phyloP scores from a whole-genome alignment of 2,888 invertebrate species.

The Sphaerophoria taeniata region DNA sequence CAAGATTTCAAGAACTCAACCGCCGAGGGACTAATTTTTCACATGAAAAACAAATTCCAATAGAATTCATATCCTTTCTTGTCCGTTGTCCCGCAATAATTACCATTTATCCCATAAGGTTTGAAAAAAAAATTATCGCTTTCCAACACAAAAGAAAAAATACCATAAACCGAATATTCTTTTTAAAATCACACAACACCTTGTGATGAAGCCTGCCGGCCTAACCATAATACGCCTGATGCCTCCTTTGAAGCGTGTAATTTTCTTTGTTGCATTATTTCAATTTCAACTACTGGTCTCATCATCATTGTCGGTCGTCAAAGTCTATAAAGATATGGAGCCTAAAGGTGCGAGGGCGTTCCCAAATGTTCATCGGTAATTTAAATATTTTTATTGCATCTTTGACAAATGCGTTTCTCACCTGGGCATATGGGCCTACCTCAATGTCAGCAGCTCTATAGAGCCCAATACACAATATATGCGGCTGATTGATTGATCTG shows the following conservation, averaged over 20 bases:
- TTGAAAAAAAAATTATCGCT: slow-evolving; percentile 30
- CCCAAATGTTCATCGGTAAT: slow-evolving; percentile 66
- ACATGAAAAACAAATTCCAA: neutral
- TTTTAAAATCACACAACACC: slow-evolving; percentile 32
- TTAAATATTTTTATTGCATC: slow-evolving; percentile 71
- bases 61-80: neutral
- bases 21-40: slow-evolving; percentile 28
- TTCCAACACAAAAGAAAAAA: slow-evolving; percentile 44
- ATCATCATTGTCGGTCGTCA: neutral
- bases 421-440: slow-evolving; percentile 58
- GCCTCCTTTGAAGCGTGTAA: slow-evolving; percentile 40
- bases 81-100: neutral
- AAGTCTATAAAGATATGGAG: slow-evolving; percentile 31
- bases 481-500: slow-evolving; percentile 67
- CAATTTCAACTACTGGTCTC: slow-evolving; percentile 59
- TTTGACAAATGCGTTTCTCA: slow-evolving; percentile 71
- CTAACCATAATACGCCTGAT: neutral
- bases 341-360: slow-evolving; percentile 63
- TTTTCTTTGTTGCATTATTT: slow-evolving; percentile 61
- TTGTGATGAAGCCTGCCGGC: neutral
- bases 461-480: neutral
- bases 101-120: neutral
- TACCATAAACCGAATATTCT: slow-evolving; percentile 18
- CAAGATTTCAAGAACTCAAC: neutral
- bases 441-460: slow-evolving; percentile 63